Evolutionary conservation across 2,888 invertebrate species (phyloP), one percentile per base, ranked within the genome.

Genomic region (Tipula lateralis): DNA sequence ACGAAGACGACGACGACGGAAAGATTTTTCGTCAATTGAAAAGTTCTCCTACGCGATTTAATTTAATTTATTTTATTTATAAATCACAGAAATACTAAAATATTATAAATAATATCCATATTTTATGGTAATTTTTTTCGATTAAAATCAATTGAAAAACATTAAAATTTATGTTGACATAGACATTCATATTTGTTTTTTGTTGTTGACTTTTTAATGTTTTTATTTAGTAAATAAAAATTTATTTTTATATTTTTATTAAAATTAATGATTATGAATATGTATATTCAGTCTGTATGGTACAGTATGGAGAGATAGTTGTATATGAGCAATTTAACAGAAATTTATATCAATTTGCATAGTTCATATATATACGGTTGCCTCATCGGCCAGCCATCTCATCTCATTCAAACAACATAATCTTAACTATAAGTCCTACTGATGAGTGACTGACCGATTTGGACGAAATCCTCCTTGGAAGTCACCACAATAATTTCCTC

Each of bases 1-100:
- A 50, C 5, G 50, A 50, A 4, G 66, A 66, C 24, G 24, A 19
- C 66, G 24, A 66, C 24, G 66, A 24, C 24, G 66, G n/a, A 66
- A 66, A 19, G 66, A 66, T 66, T 66, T 66, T 66, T 66, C 24
- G 24, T 66, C 66, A 66, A 66, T 66, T 66, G 66, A 66, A 66
- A 66, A 66, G 66, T 66, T 66, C 66, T 66, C 66, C 66, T 66
- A 66, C 66, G 66, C 66, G 66, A 66, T 66, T 66, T 66, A 66
- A 66, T 66, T 66, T 24, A 66, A 66, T 66, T 66, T 24, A 50
- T 50, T 50, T 50, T 50, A 66, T 66, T 66, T 66, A 66, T 66
- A 24, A 13, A 24, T n/a, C 66, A 66, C 50, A 66, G 66, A 66
- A 24, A 9, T 24, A 66, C 66, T 44, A 44, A n/a, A 44, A 44